Evolutionary conservation across 2,888 invertebrate species (phyloP), one percentile per base, ranked within the genome.

Genomic region (Arctia plantaginis): DNA sequence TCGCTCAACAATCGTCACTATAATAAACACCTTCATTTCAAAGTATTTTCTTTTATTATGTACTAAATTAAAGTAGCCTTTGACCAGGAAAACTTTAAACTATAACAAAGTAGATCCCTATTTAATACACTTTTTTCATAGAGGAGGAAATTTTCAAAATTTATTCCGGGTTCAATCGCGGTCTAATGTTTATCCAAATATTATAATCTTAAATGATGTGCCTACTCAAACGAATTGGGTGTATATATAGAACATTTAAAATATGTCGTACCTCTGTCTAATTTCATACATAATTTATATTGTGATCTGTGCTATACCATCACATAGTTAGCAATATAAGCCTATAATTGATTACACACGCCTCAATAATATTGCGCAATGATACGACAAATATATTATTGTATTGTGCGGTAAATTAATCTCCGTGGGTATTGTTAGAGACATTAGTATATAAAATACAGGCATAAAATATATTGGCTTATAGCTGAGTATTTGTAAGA

Each of bases 331-430:
- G 83, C 77, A 79, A 72, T 73, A 71, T 78, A 82, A 83, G 78
- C 82, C 69, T 75, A 74, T 82, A 81, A 82, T 81, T 82, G 79
- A 82, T 82, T 83, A 83, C 80, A 70, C 67, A 75, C 76, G 76
- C 75, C 77, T 72, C 75, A 75, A 78, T 79, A 78, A 76, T 82
- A 77, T 78, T 79, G 72, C 73, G 41, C 68, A 66, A 71, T 79
- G 73, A 77, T 66, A 78, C 75, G 64, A 79, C 75, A 69, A 66
- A 75, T 72, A 66, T 76, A 68, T 75, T 66, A 62, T 62, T 71
- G 64, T 75, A 69, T 71, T 71, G 69, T 59, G 66, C 44, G 35
- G 20, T 59, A 59, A 59, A 74, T 70, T 74, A 70, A 74, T 74
- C 39, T 73, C 23, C 51, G 51, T 68, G 15, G 69, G 30, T 71